Base-by-base conservation (phyloP, 2,888 invertebrate genomes). In the Entomobrya proxima region DNA sequence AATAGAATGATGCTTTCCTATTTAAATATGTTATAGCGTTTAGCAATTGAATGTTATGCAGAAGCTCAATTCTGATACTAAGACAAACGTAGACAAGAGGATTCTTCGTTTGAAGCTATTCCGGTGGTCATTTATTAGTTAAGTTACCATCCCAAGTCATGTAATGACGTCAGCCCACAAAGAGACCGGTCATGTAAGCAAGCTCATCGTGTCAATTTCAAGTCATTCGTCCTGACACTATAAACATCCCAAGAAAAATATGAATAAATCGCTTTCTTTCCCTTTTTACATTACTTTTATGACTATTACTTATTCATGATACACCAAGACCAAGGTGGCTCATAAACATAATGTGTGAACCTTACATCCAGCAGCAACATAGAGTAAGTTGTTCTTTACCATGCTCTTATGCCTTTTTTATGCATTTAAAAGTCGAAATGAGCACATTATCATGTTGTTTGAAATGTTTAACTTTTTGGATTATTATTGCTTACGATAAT, bases 171-270 rank as follows among this genome's bases (percentile, higher is more conserved):
- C 86, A 86, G 50, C 75, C 76, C 81, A 84, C 89, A 89, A 89
- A 89, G 88, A 88, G 44, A 86, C 88, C 89, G 88, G 87, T 87
- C 76, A 80, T 89, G 89, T 89, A 88, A 52, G 81, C 32, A 52
- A 30, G 52, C 1, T 13, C 35, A 72, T 69, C 5, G 3, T 85
- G 84, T 88, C 69, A 69, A 40, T 40, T 27, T 24, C 13, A 27
- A 50, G 50, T 30, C 30, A n/a, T 30, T 30, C 69, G 5, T 15
- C 6, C 72, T 72, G 47, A 24, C 32, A 50, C 30, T 30, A n/a
- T 47, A 58, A 35, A 35, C 15, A 67, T 40, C 40, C 11, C 2
- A 40, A 37, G 67, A 58, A 58, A 52, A 18, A 52, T 15, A 55
- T 55, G 15, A 47, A 13, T 47, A 47, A 47, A 47, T 55, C 27